Evolutionary conservation across 2,113 vertebrate genomes (phyloP), one percentile per base, ranked within the genome.

Genomic region (Hyla sarda): DNA sequence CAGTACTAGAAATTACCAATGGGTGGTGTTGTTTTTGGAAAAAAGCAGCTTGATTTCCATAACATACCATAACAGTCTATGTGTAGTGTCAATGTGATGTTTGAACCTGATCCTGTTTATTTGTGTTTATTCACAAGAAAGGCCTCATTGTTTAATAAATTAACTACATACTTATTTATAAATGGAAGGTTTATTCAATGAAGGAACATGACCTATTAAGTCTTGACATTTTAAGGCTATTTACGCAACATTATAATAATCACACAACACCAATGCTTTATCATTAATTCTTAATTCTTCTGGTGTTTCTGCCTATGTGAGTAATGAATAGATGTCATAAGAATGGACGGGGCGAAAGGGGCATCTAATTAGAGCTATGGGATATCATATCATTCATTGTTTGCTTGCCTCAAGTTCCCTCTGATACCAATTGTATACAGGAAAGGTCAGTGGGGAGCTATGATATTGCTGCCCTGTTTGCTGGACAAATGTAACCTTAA

Each of bases 401-500:
- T 81, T 14, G 6, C 37, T 62, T 81, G 65, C 48, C 65, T 54
- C 8, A 11, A 71, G 82, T 37, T 17, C 30, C 25, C 41, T 56
- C 37, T 80, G 37, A 28, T 81, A 65, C 16, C 78, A 47, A 37
- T 81, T 28, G 11, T 62, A 79, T 12, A 41, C 14, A 81, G 56
- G 37, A 21, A 81, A 62, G 78, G 54, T 58, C 52, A 81, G 58
- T 62, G 56, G 13, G 47, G 37, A 62, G n/a, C 34, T 81, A 34
- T 65, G 19, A 60, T 45, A 62, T 25, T 62, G 34, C 32, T 80
- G 32, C 34, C 34, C 78, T 81, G n/a, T 34, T 65, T 45, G 41
- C n/a, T 65, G 78, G 78, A 45, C 34, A 81, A 56, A 81, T 81
- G 23, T 25, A 81, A 58, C 32, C 82, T 41, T 45, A 75, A 60